Evolutionary conservation across 2,888 invertebrate species (phyloP), one percentile per base, ranked within the genome.

Genomic region (Slavum lentiscoides): DNA sequence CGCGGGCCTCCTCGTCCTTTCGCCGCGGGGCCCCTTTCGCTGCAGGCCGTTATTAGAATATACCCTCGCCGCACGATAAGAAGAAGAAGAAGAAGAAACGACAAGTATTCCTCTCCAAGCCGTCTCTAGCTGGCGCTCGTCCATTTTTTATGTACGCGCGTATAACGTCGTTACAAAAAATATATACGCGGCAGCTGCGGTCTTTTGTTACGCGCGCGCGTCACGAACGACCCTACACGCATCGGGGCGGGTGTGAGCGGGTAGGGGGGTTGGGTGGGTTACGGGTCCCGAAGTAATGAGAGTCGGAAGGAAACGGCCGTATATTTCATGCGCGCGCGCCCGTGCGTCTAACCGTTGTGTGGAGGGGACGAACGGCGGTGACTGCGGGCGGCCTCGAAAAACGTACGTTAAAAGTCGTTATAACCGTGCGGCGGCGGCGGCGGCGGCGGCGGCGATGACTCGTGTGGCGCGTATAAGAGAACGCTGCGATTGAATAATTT

Each of bases 391-490:
- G 59, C 66, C 53, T 66, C 55, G 15, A 74, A 74, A 43, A 74
- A 74, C 67, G 75, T 58, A 75, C 75, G 75, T 76, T 76, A 76
- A 76, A 76, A 76, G 75, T 76, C 75, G 75, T 76, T 76, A 76
- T 30, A 49, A 5, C 6, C 67, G 67, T 59, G 68, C 30, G 43
- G 30, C 43, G 43, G 43, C 43, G 43, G 39, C 39, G 39, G 39
- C 39, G 39, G 39, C 39, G 39, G 39, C 39, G 39, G 39, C 39
- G 39, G 39, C 43, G 43, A 43, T 6, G 43, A 43, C 43, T 2
- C 43, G 43, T 11, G 43, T 43, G 43, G 43, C 43, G 9, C 43
- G 43, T 43, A 43, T 7, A 5, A 43, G 43, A 43, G 9, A 11
- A 43, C 7, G 6, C 11, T 6, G 43, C 43, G 43, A 43, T 6